Base-by-base conservation (phyloP, 2,113 vertebrate genomes). In the Lepisosteus oculatus region DNA sequence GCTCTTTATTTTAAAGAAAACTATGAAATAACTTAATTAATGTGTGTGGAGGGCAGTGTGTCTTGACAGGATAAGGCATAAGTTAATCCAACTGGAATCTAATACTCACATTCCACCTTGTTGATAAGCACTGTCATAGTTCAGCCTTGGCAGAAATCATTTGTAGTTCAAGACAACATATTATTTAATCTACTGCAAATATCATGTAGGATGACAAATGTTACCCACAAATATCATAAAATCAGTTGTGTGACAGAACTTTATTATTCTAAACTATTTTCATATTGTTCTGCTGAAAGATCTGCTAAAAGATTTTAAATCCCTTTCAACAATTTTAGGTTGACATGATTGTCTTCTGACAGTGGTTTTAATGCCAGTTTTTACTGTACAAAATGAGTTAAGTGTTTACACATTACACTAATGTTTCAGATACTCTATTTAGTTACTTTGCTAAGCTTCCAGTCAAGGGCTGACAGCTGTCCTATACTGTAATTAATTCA, bases 401-500 rank as follows among this genome's bases (percentile, higher is more conserved):
- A 87, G 76, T 70, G 63, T 88, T 91, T 87, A 87, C 75, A 43
- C 78, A 73, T 78, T 86, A 80, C 87, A 78, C 81, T 69, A 84
- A 83, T 78, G 79, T 67, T 77, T 72, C 67, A 72, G 79, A 62
- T 86, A 81, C 85, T 88, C 81, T 78, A 84, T 74, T 83, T 77
- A 81, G 75, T 51, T 51, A 51, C 47, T 51, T 68, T 75, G 78
- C 83, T 75, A 70, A 78, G 17, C 62, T 79, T 78, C 74, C 80
- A 81, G 70, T 85, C 76, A 81, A 79, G 80, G 79, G 74, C 74
- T 79, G 80, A 88, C 87, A 89, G 82, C 76, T 81, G 70, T 74
- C 78, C 78, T 79, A 71, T 70, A 72, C 45, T 74, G 72, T 83
- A 84, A 90, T 91, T 94, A 84, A 84, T 81, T 86, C 76, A 75